Evolutionary conservation across 2,888 invertebrate genomes (phyloP).

Genomic region (Hymenopus coronatus): DNA sequence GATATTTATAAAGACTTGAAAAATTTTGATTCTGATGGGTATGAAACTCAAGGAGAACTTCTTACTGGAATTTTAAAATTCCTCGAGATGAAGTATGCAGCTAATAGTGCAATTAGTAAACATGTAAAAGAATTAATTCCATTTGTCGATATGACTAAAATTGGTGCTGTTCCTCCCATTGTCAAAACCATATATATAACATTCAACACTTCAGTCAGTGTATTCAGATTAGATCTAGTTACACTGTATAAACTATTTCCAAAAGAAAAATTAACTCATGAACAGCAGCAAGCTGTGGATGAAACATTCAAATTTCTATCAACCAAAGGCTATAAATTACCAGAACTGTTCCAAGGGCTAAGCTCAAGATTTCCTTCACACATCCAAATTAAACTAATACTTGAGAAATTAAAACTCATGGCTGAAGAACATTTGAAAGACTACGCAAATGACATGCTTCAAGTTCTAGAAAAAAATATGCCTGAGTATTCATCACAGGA

Average conservation of each 20-base stretch:
- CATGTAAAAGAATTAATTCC: constrained; percentile 1
- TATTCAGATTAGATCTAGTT: constrained; percentile 18
- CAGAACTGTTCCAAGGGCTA: constrained; percentile 16
- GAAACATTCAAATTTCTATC: constrained; percentile 20
- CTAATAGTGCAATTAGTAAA: not conserved
- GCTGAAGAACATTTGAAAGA: not conserved
- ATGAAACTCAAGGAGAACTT: constrained; percentile 19
- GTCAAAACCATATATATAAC: constrained; percentile 17
- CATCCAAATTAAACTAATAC: constrained; percentile 15
- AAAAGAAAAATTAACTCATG: not conserved
- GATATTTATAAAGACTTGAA: constrained; percentile 2
- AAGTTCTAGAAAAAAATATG: not conserved
- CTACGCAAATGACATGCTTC: not conserved
- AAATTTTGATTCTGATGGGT: constrained; percentile 9
- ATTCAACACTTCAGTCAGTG: constrained; percentile 14
- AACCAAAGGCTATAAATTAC: not conserved
- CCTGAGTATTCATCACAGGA: not conserved
- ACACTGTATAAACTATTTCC: constrained; percentile 14
- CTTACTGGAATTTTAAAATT: not conserved
- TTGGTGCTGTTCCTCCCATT: constrained; percentile 15
- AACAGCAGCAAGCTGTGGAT: constrained; percentile 18
- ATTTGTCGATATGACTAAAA: constrained; percentile 7
- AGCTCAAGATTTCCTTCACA: not conserved
- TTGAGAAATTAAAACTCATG: constrained; percentile 7
- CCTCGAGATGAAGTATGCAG: not conserved